phyloP scores from a whole-genome alignment of 2,113 vertebrate genomes.

The Salminus brasiliensis region DNA sequence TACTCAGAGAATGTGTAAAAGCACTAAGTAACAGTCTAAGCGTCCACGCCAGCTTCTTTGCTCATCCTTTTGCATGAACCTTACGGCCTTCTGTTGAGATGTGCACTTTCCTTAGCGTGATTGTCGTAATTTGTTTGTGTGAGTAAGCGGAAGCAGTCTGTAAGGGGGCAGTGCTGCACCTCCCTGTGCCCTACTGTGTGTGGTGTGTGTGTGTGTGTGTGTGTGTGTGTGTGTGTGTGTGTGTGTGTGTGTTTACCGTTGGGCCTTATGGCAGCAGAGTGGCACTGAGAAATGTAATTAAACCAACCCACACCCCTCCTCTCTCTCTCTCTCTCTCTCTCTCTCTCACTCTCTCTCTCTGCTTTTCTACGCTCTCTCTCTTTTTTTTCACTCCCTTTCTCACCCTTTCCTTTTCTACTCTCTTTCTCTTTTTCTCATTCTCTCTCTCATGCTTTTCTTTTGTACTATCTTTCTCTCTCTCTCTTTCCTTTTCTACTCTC shows the following conservation, averaged over 20 bases:
- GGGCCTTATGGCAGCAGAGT: slow-evolving; percentile 57
- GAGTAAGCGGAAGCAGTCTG: slow-evolving; percentile 51
- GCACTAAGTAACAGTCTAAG: neutral
- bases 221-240: slow-evolving; percentile 27
- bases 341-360: slow-evolving; percentile 10
- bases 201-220: slow-evolving; percentile 44
- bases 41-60: neutral
- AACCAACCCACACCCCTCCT: slow-evolving; percentile 47
- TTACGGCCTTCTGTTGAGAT: slow-evolving; percentile 6
- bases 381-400: neutral
- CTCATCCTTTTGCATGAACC: neutral
- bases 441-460: neutral
- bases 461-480: slow-evolving; percentile 32
- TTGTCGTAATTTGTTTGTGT: slow-evolving; percentile 39
- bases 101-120: slow-evolving; percentile 6
- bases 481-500: slow-evolving; percentile 9
- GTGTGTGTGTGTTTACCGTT: slow-evolving; percentile 47
- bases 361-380: neutral
- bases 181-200: slow-evolving; percentile 48
- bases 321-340: slow-evolving; percentile 34
- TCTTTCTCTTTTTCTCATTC: neutral
- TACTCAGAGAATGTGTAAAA: neutral
- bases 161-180: slow-evolving; percentile 38
- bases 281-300: slow-evolving; percentile 62
- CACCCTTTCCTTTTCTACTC: neutral